Conservation (phyloP, 1,140 invertebrate species). For the Elymnias hypermnestra region DNA sequence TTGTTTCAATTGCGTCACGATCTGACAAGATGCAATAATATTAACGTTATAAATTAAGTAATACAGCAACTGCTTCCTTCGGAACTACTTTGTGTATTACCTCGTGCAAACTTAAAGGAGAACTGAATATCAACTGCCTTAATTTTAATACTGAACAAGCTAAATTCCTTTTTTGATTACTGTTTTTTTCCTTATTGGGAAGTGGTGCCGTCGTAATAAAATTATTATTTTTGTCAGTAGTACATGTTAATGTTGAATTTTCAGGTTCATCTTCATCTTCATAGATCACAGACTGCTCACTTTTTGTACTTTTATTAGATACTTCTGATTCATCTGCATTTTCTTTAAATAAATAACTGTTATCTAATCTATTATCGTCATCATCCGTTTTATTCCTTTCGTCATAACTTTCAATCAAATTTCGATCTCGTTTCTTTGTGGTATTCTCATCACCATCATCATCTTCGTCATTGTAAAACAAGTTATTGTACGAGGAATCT, state of each 20-base stretch:
- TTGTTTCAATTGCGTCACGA: slow-evolving; percentile 43
- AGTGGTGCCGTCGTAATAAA: not conserved
- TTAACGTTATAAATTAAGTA: too few relatives aligned
- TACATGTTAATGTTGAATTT: slow-evolving; percentile 11
- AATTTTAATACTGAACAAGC: slow-evolving; percentile 43
- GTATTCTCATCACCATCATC: slow-evolving; percentile 27
- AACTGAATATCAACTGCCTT: slow-evolving; percentile 43
- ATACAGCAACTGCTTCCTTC: too few relatives aligned
- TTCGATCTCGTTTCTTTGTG: slow-evolving; percentile 21
- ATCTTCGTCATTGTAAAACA: slow-evolving; percentile 41
- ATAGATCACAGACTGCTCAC: slow-evolving; percentile 6
- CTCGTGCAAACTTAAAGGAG: slow-evolving; percentile 51
- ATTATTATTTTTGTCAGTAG: not conserved
- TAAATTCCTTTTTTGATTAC: slow-evolving; percentile 18
- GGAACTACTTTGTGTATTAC: too few relatives aligned
- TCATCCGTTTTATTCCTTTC: slow-evolving; percentile 6
- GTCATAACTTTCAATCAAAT: slow-evolving; percentile 21
- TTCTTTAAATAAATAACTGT: slow-evolving; percentile 1
- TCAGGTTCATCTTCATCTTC: slow-evolving; percentile 17
- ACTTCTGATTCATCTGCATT: slow-evolving; percentile 7
- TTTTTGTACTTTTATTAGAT: slow-evolving; percentile 16
- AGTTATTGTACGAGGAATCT: slow-evolving; percentile 32
- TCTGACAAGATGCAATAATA: too few relatives aligned
- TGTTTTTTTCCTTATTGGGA: slow-evolving; percentile 6
- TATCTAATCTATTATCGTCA: not conserved